These are phyloP conservation scores for Caenorhabditis tropicalis DNA, from an alignment of 1,140 invertebrate species.

Conservation along the genomic window DNA sequence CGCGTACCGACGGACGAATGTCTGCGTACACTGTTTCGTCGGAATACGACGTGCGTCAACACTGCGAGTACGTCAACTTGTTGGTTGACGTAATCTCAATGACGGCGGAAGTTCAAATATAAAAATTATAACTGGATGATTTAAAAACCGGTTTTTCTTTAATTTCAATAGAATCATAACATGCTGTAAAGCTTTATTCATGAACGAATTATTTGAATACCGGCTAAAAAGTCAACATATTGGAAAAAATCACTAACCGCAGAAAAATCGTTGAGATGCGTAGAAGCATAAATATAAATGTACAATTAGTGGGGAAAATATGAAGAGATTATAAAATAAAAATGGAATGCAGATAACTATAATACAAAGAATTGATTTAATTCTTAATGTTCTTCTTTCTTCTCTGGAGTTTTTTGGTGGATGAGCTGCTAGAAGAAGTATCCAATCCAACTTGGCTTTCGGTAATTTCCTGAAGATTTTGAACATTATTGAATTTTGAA, in stretches of 20 bases:
- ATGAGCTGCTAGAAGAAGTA: neutral
- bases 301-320: neutral
- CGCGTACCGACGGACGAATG: neutral
- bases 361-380: neutral
- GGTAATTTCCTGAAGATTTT: neutral
- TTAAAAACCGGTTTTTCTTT: no score
- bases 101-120: neutral
- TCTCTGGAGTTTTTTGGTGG: neutral
- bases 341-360: neutral
- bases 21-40: neutral
- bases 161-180: no score
- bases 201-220: neutral
- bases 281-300: neutral
- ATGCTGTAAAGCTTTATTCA: neutral
- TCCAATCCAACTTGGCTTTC: conserved; percentile 15
- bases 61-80: neutral
- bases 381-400: conserved; percentile 14
- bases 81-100: neutral
- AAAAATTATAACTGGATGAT: no score
- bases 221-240: neutral
- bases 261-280: neutral
- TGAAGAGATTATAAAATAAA: neutral
- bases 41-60: neutral
- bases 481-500: neutral
- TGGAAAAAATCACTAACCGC: neutral